These are phyloP conservation scores for Lochmaea capreae DNA, from an alignment of 2,888 invertebrate genomes.

Conservation along the genomic window DNA sequence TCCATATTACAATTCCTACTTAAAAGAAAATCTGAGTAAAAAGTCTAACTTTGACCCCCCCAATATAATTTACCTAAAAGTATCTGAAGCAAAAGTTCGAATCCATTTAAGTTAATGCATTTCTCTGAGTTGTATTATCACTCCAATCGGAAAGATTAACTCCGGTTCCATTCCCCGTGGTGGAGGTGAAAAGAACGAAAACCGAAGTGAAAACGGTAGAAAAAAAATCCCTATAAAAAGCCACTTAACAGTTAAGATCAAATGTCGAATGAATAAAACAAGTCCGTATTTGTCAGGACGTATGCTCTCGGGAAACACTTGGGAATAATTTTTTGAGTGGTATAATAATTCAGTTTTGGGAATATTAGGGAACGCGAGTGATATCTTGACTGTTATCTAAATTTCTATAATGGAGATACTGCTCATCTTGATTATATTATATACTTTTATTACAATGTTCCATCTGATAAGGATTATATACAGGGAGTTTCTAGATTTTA, in stretches of 20 bases:
- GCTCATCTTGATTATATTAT: background rate
- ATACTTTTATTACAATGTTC: background rate
- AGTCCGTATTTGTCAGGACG: constrained; percentile 49
- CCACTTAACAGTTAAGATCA: constrained; percentile 55
- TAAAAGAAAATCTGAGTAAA: no score
- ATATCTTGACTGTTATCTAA: constrained; percentile 44
- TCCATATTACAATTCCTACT: no score
- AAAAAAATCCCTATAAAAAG: constrained; percentile 51
- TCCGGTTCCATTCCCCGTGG: background rate
- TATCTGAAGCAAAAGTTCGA: background rate
- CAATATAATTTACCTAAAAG: constrained; percentile 17
- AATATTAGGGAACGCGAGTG: constrained; percentile 34
- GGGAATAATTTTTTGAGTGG: constrained; percentile 50
- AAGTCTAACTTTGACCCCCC: no score
- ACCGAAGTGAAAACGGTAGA: constrained; percentile 36
- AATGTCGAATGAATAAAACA: constrained; percentile 53
- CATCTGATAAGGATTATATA: background rate
- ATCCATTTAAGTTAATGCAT: constrained; percentile 15
- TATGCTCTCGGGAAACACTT: constrained; percentile 49
- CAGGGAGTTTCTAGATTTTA: background rate
- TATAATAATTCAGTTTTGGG: constrained; percentile 47
- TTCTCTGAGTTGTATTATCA: constrained; percentile 16
- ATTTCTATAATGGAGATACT: constrained; percentile 35
- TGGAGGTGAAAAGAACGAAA: constrained; percentile 37
- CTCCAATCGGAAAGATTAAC: constrained; percentile 27